Evolutionary conservation across 2,888 invertebrate genomes (phyloP), one percentile per base, ranked within the genome.

Genomic region (Drosophila recens): DNA sequence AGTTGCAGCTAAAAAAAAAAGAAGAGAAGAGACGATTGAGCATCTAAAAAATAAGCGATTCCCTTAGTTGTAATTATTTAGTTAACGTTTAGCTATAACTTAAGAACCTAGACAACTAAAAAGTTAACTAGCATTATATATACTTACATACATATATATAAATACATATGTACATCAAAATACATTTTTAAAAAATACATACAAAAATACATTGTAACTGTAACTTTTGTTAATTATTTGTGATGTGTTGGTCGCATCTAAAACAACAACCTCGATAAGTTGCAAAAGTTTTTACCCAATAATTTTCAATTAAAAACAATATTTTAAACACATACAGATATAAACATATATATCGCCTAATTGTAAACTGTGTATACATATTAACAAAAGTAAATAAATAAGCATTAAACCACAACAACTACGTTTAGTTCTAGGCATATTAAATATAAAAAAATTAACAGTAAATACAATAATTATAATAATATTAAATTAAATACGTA

Each of bases 211-310:
- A 73, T 62, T 76, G 69, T 86, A 82, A 68, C 68, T 75, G 61
- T 75, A 72, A 59, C 40, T 76, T 43, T 72, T 85, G 81, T 87
- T 83, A 82, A 73, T 75, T 77, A 70, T 81, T 78, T 79, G 82
- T 90, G 90, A 91, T 91, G 91, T 90, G 86, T 91, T 90, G 91
- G 91, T 91, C 87, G 90, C 91, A 91, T 91, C 91, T 91, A 91
- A 91, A 91, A 91, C 81, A 86, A 90, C 76, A 90, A 90, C 91
- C 90, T 90, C 80, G 48, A 65, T 81, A 78, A 81, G 79, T 79
- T 89, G 79, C 70, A 72, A 83, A 85, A 79, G 63, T 72, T 84
- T 88, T 80, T 80, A 76, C 66, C 71, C 61, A 62, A 67, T 67
- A 63, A 75, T 65, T 17, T 23, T 23, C 38, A 40, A 69, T 85